A percentile compares a stretch with the other conserved stretches of the same genome.
phyloP scores from a whole-genome alignment of 2,113 vertebrate species.

The Gavialis gangeticus region DNA sequence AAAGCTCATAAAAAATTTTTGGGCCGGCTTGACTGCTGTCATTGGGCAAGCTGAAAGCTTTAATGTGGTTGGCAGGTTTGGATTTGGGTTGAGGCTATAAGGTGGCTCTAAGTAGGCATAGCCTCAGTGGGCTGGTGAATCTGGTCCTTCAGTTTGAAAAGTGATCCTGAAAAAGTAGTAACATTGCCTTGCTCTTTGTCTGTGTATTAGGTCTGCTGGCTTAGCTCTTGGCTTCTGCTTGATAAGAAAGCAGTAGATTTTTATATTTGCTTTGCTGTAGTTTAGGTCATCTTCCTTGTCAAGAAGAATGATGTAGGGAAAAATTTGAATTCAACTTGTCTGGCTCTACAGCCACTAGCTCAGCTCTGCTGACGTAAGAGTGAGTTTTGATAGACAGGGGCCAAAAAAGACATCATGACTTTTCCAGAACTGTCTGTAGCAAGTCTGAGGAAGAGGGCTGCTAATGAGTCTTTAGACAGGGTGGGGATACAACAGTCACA shows the following conservation, averaged over 20 bases:
- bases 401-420: not conserved
- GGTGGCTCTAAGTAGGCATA: too few relatives aligned
- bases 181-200: not conserved
- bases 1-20: too few relatives aligned
- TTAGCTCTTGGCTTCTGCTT: not conserved
- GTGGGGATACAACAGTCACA: not conserved
- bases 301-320: not conserved
- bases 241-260: not conserved
- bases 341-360: not conserved
- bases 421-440: conserved; percentile 1
- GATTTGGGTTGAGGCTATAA: too few relatives aligned
- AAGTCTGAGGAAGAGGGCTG: not conserved
- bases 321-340: conserved; percentile 35
- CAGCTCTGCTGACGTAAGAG: not conserved
- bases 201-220: not conserved
- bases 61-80: too few relatives aligned
- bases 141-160: not conserved
- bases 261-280: not conserved
- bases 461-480: not conserved
- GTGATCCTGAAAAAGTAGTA: not conserved
- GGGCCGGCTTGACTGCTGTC: too few relatives aligned
- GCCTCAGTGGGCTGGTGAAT: not conserved
- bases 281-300: not conserved
- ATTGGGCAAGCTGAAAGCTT: too few relatives aligned
- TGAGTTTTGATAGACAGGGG: not conserved